Conservation (phyloP, 2,113 vertebrate species). For the Syngnathus scovelli region DNA sequence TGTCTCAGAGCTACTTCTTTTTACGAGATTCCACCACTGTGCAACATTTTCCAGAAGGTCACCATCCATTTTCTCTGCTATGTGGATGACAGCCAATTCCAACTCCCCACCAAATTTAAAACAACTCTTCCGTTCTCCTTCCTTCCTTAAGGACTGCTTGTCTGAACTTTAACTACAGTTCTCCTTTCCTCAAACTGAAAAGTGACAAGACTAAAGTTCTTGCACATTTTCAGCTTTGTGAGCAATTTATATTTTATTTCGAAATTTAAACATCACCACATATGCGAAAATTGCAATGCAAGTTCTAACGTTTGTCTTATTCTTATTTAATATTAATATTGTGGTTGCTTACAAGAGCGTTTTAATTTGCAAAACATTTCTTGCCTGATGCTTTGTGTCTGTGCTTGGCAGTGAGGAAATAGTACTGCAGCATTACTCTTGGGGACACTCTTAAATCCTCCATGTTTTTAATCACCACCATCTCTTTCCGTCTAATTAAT, state of each 20-base stretch:
- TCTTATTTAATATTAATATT: slow-evolving; percentile 45
- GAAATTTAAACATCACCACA: neutral
- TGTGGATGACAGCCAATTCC: neutral
- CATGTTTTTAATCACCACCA: slow-evolving; percentile 72
- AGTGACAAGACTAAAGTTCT: neutral
- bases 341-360: slow-evolving; percentile 54
- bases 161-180: neutral
- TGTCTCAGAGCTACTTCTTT: neutral
- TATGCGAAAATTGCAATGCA: neutral
- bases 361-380: slow-evolving; percentile 66
- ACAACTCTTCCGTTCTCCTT: neutral
- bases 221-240: neutral
- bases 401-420: slow-evolving; percentile 42
- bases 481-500: slow-evolving; percentile 74
- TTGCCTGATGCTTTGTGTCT: slow-evolving; percentile 48
- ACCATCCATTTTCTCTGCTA: neutral
- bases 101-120: neutral
- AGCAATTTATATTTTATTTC: neutral
- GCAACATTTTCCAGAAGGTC: neutral
- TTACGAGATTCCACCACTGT: neutral
- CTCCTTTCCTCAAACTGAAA: neutral
- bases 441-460: slow-evolving; percentile 58
- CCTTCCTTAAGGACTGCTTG: neutral
- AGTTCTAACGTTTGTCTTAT: slow-evolving; percentile 22
- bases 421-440: slow-evolving; percentile 46